Base-by-base conservation (phyloP, 2,888 invertebrate species). In the Seira ritae region DNA sequence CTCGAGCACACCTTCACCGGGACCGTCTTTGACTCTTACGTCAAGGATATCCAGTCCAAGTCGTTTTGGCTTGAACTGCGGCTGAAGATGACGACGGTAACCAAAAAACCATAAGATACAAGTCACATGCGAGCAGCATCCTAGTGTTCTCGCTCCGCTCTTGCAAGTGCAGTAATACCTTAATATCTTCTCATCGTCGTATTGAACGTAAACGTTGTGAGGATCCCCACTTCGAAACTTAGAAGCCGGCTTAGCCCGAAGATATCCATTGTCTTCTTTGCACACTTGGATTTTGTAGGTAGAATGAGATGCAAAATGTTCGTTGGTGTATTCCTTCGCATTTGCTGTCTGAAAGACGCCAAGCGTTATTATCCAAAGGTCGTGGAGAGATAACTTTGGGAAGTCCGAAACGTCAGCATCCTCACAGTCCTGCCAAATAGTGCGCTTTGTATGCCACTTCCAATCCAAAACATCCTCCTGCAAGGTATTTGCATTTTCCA, bases 71-170 rank as follows among this genome's bases (percentile, higher is more conserved):
- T 4, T 3, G 6, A 22, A 22, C 20, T 3, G 19, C 1, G 22
- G 19, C 2, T 3, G 1, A 2, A 24, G 37, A 12, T 71, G 71
- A 20, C 80, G 31, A 1, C 10, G 10, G 20, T 60, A 71, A 0
- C 69, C 66, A n/a, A 76, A 31, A 17, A 66, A 84, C 84, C 80
- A 80, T 6, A 84, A 23, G 1, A 81, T 31, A 8, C 65, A 24
- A 15, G 81, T 31, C 0, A 85, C 22, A 17, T 85, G 81, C 0
- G 24, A 24, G 20, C 85, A 85, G 10, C 24, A 24, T 8, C 81
- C 81, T 0, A 81, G 19, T 0, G 68, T 65, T 65, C 77, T 1
- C 1, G 69, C 24, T 0, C 84, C 85, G 1, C 19, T 31, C 20
- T 66, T 24, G 23, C 85, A 85, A 0, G 3, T 23, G 22, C 76